phyloP scores from a whole-genome alignment of 2,797 vertebrate species.

The Hoplostethus mediterraneus region DNA sequence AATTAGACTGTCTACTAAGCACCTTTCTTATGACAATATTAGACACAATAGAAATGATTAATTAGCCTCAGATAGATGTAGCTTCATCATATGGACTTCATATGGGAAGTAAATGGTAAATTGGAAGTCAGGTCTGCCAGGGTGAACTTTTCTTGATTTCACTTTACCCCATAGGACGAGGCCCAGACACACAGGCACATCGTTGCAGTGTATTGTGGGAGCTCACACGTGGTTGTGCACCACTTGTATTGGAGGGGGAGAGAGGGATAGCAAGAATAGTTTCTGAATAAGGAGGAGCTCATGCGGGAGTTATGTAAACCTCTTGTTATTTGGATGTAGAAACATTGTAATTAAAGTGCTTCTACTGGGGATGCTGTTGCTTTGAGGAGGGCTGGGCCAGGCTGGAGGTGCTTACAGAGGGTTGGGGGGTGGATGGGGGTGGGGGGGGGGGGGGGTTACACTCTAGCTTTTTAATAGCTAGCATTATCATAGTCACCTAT shows the following conservation, averaged over 20 bases:
- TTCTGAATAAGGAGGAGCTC: conserved; percentile 68
- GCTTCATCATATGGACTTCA: conserved; percentile 65
- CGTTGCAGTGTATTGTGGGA: conserved; percentile 55
- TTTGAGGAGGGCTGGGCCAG: conserved; percentile 37
- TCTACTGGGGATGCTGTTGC: conserved; percentile 64
- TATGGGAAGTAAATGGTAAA: conserved; percentile 23
- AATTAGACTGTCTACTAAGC: conserved; percentile 83
- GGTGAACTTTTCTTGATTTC: conserved; percentile 66
- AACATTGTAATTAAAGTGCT: conserved; percentile 77
- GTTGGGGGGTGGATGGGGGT: conserved; percentile 32
- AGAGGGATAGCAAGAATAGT: conserved; percentile 53
- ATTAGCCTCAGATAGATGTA: conserved; percentile 74
- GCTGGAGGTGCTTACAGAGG: conserved; percentile 39
- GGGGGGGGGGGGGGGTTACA: conserved; percentile 17
- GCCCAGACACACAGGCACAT: neutral
- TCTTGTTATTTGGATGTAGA: conserved; percentile 69
- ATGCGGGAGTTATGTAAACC: conserved; percentile 69
- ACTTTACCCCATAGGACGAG: conserved; percentile 42
- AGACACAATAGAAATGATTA: conserved; percentile 79
- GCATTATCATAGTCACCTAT: conserved; percentile 45
- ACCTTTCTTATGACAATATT: conserved; percentile 80
- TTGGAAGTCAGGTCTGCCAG: conserved; percentile 50
- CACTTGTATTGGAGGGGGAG: conserved; percentile 54
- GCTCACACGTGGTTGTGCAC: conserved; percentile 40
- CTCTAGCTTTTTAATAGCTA: conserved; percentile 44